Base-by-base conservation (phyloP, 2,797 vertebrate species). In the Neostethus bicornis region DNA sequence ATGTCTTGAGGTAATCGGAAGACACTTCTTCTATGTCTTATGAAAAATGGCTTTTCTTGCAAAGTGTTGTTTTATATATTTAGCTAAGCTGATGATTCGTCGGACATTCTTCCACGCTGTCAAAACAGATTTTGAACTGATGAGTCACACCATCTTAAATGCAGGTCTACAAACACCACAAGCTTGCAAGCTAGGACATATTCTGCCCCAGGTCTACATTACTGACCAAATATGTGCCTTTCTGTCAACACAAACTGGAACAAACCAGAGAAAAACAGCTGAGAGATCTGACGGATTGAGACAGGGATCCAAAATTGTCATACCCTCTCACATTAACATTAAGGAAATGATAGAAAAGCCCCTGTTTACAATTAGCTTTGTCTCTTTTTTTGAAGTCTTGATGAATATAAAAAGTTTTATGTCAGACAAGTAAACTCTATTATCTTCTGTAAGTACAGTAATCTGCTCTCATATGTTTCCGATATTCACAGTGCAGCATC, bases 371-470 rank as follows among this genome's bases (percentile, higher is more conserved):
- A 68, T 64, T 70, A 75, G 64, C 69, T 69, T 42, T 73, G 49
- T 70, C 4, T 63, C 35, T 73, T 47, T 53, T 72, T 75, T 68
- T 21, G 29, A 53, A 60, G 24, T 70, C 44, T 50, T 29, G 61
- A 73, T 72, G 67, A 67, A 78, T 77, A 73, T 77, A 77, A 74
- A 82, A 72, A 63, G 39, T 35, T 69, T 48, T 41, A 8, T 71
- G 53, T 70, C 28, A 74, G 71, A 49, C 49, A 32, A 52, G 42
- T 70, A 58, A 77, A 44, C 50, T 31, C 56, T 50, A 79, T 87
- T 87, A 75, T 79, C 53, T 77, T 61, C 57, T 60, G 77, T 23
- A 51, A 78, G 41, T 54, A 78, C 48, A 71, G 79, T 81, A 80
- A 81, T 80, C 46, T 75, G 37, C 41, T 44, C 23, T 56, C 5